A percentile compares a stretch with the other conserved stretches of the same genome.
phyloP scores from a whole-genome alignment of 1,140 invertebrate genomes.

The Hycleus phaleratus region DNA sequence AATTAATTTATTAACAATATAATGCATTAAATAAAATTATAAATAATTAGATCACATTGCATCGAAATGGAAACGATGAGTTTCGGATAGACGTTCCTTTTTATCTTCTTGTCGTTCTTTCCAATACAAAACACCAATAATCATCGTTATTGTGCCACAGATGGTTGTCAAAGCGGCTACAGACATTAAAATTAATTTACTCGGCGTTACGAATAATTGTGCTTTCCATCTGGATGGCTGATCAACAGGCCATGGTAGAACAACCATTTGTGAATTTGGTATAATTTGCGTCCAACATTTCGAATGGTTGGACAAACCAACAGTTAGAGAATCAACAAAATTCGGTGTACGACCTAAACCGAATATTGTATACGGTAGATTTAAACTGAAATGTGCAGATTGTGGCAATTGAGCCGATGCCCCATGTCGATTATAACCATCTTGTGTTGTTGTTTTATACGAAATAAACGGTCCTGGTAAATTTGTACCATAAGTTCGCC shows the following conservation, averaged over 20 bases:
- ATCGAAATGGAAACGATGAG: constrained; percentile 79
- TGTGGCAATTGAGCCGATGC: constrained; percentile 84
- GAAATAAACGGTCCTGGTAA: constrained; percentile 76
- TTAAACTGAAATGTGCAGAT: constrained; percentile 84
- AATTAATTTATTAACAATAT: constrained; percentile 5
- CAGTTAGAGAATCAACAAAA: constrained; percentile 85
- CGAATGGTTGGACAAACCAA: constrained; percentile 65
- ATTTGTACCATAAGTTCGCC: constrained; percentile 63
- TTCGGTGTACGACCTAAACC: constrained; percentile 94
- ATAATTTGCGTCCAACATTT: constrained; percentile 88
- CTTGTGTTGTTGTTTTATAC: constrained; percentile 79
- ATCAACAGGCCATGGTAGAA: constrained; percentile 79
- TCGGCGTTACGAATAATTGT: constrained; percentile 93
- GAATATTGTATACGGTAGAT: constrained; percentile 90
- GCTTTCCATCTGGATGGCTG: constrained; percentile 80
- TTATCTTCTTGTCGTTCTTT: constrained; percentile 89
- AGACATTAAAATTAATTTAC: constrained; percentile 86
- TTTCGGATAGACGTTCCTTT: constrained; percentile 79
- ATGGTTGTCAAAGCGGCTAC: constrained; percentile 82
- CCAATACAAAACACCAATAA: constrained; percentile 85
- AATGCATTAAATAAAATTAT: constrained; percentile 6
- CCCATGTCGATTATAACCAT: constrained; percentile 64
- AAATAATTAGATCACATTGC: constrained; percentile 51
- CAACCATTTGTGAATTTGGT: constrained; percentile 91
- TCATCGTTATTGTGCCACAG: constrained; percentile 74